Conservation (phyloP, 2,797 vertebrate genomes). For the Hafferia zeledoni region DNA sequence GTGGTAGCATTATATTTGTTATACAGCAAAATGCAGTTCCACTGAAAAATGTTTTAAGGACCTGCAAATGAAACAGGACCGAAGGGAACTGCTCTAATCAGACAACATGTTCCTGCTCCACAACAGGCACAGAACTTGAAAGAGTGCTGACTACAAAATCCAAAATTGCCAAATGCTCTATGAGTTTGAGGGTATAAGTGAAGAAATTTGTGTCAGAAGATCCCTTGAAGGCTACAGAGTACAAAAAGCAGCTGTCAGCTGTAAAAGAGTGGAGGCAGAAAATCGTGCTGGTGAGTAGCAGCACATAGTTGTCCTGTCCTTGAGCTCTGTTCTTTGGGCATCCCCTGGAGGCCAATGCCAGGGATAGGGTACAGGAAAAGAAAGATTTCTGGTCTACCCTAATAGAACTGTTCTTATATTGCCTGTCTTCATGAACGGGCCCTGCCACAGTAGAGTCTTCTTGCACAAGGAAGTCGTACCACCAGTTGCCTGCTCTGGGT, state of each 20-base stretch:
- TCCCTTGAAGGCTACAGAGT: neutral
- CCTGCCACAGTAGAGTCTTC: fast-evolving
- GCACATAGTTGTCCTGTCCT: fast-evolving
- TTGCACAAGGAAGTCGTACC: fast-evolving
- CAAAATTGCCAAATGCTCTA: neutral
- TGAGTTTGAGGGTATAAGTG: neutral
- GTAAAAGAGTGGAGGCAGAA: neutral
- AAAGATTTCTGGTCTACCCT: neutral
- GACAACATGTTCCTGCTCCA: neutral
- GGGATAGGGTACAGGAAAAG: neutral
- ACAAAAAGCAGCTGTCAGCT: neutral
- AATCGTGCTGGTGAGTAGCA: neutral
- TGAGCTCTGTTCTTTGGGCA: neutral
- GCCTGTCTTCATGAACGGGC: neutral
- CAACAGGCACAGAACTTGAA: neutral
- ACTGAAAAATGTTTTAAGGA: neutral
- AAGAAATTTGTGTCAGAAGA: neutral
- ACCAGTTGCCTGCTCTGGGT: neutral
- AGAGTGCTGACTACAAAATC: neutral
- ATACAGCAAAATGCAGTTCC: neutral
- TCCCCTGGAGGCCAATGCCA: neutral
- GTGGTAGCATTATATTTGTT: neutral
- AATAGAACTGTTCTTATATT: neutral
- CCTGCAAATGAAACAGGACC: neutral
- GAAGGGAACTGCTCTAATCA: neutral